Conservation (phyloP, 2,113 vertebrate species). For the Aleadryas rufinucha region DNA sequence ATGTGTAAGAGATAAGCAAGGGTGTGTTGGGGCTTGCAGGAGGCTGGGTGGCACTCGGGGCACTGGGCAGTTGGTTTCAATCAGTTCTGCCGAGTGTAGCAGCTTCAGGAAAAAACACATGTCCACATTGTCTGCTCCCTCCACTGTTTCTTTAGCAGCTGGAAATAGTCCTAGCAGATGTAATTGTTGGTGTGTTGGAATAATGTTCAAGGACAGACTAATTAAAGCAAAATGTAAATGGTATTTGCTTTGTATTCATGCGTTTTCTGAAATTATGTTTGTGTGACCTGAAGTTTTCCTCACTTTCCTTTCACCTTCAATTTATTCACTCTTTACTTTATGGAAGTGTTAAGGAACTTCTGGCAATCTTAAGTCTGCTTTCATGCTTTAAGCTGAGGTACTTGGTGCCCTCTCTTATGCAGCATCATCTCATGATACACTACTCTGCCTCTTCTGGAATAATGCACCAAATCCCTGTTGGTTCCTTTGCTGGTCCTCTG, state of each 20-base stretch:
- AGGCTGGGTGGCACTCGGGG: fast-evolving
- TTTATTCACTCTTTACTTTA: neutral
- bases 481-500: neutral
- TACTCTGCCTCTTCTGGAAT: neutral
- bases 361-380: neutral
- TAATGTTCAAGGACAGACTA: neutral
- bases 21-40: fast-evolving
- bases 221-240: neutral
- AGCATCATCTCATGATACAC: neutral
- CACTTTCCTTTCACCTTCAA: neutral
- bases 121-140: neutral
- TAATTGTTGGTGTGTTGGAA: neutral
- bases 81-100: neutral
- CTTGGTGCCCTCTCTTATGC: fast-evolving
- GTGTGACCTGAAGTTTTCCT: neutral
- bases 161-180: neutral
- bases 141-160: neutral
- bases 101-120: neutral
- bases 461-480: neutral
- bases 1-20: neutral
- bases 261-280: neutral
- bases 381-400: neutral
- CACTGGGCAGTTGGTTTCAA: neutral
- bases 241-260: neutral
- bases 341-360: neutral